A percentile compares a stretch with the other conserved stretches of the same genome.
Conservation (phyloP, 1,140 invertebrate species). For the Trichonephila clavipes region DNA sequence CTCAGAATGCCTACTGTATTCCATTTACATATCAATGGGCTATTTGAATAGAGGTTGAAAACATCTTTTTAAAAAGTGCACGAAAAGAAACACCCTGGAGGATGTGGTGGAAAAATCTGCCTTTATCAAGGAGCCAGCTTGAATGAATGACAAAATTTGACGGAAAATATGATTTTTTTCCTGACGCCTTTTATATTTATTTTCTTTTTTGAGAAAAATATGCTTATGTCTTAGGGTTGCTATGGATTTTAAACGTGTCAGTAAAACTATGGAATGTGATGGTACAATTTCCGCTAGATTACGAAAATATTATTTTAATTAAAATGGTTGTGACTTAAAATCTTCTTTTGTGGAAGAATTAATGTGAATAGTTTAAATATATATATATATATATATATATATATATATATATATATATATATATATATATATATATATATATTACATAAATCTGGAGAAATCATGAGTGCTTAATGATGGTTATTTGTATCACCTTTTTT, state of each 20-base stretch:
- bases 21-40: conserved; percentile 68
- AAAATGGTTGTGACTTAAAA: background rate
- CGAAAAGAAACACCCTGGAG: conserved; percentile 33
- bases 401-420: too few species aligned
- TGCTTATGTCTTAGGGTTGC: background rate
- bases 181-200: background rate
- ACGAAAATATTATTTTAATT: background rate
- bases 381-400: too few species aligned
- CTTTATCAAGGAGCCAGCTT: conserved; percentile 44
- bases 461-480: too few species aligned
- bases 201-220: background rate
- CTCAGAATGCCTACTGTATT: conserved; percentile 52
- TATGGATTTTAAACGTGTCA: background rate
- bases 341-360: too few species aligned
- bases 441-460: too few species aligned
- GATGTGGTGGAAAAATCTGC: conserved; percentile 51
- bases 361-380: too few species aligned
- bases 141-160: conserved; percentile 73
- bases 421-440: too few species aligned
- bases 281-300: background rate
- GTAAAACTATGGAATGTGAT: background rate
- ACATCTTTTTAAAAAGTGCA: conserved; percentile 55
- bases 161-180: conserved; percentile 35
- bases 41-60: conserved; percentile 65
- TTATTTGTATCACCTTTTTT: too few species aligned